Base-by-base conservation (phyloP, 2,797 vertebrate species). In the Pyrocephalus nanus region DNA sequence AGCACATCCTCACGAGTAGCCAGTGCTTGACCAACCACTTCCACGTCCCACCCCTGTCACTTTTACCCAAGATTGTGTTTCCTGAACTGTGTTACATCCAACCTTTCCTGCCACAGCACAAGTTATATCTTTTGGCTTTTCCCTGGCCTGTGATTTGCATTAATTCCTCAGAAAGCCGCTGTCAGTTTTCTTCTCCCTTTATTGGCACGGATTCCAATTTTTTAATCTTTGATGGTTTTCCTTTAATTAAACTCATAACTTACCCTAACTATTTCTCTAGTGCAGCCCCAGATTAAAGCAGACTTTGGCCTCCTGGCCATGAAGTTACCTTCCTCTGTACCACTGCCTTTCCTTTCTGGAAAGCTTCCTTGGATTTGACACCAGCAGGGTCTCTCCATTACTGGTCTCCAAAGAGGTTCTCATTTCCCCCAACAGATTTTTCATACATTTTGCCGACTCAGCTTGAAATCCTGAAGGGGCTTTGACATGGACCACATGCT, bases 161-260 rank as follows among this genome's bases (percentile, higher is more conserved):
- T 74, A 73, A 92, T 75, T 88, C 86, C 90, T 96, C 86, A 77
- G 58, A 93, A 92, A 83, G 88, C 73, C 2, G 3, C 78, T 77
- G 71, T 85, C 94, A 80, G 78, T 85, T 93, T 94, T 66, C 71
- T 58, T 88, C 86, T 92, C 67, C 60, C 22, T 80, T 88, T 90
- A 45, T 69, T 92, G 95, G 93, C 88, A 67, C 1, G 8, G 58
- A 60, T 91, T 88, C 81, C 87, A 71, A 79, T 71, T 77, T 77
- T 80, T 93, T 16, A 30, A 83, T 91, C 65, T 81, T 93, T 93
- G 86, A 85, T 93, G 77, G 80, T 69, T 93, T 87, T 76, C 78
- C 21, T 89, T 96, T 96, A 95, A 95, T 97, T 96, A 93, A 96
- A 88, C 74, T 25, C 84, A 40, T 96, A 91, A 95, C 38, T 96